Evolutionary conservation across 2,797 vertebrate genomes (phyloP).

Genomic region (Pampus argenteus): DNA sequence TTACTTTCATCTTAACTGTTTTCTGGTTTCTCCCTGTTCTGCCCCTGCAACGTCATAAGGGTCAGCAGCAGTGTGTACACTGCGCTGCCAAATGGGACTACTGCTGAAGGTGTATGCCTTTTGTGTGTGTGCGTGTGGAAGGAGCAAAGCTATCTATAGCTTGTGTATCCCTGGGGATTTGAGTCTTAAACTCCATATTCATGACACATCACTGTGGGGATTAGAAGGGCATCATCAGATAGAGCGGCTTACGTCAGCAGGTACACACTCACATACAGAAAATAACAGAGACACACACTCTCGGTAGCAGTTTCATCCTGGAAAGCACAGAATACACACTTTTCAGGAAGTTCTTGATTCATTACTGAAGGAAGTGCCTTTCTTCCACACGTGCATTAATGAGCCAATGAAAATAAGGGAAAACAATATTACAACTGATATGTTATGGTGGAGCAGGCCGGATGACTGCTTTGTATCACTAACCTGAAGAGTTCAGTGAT

Average conservation of each 20-base stretch:
- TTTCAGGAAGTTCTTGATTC: constrained; percentile 60
- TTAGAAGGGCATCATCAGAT: constrained; percentile 86
- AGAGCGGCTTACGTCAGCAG: constrained; percentile 80
- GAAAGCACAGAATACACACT: constrained; percentile 63
- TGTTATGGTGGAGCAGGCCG: constrained; percentile 14
- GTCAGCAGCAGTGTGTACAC: constrained; percentile 60
- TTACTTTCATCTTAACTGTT: constrained; percentile 61
- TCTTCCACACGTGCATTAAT: constrained; percentile 13
- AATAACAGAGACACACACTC: constrained; percentile 44
- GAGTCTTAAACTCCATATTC: constrained; percentile 88
- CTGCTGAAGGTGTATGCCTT: constrained; percentile 52
- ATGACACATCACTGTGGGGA: constrained; percentile 90
- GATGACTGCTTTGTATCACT: constrained; percentile 33
- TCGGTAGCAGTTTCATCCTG: constrained; percentile 32
- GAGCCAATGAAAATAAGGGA: constrained; percentile 11
- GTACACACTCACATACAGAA: constrained; percentile 37
- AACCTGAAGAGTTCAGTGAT: constrained; percentile 40
- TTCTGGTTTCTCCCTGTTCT: constrained; percentile 47
- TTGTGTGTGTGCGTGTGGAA: constrained; percentile 45
- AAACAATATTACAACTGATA: background rate
- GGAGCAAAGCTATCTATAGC: constrained; percentile 84
- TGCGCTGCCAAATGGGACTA: constrained; percentile 36
- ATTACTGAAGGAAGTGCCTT: constrained; percentile 33
- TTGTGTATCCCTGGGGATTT: constrained; percentile 84
- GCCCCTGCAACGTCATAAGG: constrained; percentile 53